A percentile compares a stretch with the other conserved stretches of the same genome.
phyloP scores from a whole-genome alignment of 2,888 invertebrate species.

The Synergus gifuensis region DNA sequence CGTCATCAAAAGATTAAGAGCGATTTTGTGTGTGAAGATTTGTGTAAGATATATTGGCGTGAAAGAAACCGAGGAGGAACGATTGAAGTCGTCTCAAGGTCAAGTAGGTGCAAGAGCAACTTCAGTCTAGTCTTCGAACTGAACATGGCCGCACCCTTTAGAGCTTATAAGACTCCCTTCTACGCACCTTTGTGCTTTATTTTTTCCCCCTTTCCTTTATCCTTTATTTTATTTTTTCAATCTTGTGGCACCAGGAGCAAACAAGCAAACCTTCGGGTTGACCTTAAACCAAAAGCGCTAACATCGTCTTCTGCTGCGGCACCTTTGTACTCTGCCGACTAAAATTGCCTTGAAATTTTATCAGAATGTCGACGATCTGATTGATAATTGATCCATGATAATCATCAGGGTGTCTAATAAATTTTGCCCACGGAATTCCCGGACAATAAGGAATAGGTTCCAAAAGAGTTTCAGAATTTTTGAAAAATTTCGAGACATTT shows the following conservation, averaged over 20 bases:
- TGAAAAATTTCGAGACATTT: too few species aligned
- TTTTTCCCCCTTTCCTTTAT: conserved; percentile 45
- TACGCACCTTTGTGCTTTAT: conserved; percentile 53
- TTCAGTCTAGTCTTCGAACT: conserved; percentile 68
- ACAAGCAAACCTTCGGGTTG: conserved; percentile 23
- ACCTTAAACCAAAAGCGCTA: neutral
- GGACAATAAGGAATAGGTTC: too few species aligned
- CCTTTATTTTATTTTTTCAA: conserved; percentile 12
- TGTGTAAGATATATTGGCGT: conserved; percentile 63
- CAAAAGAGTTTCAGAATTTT: too few species aligned
- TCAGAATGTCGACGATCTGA: conserved; percentile 23
- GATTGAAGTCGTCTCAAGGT: conserved; percentile 72
- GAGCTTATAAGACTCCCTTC: conserved; percentile 69
- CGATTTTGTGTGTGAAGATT: conserved; percentile 63
- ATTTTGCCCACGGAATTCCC: neutral
- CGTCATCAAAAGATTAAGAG: conserved; percentile 46
- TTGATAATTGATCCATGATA: conserved; percentile 27
- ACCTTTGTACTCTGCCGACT: conserved; percentile 21
- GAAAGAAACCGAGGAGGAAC: conserved; percentile 58
- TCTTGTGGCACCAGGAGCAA: conserved; percentile 25
- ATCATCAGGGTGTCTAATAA: neutral
- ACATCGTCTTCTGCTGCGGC: conserved; percentile 10
- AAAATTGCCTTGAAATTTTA: conserved; percentile 17
- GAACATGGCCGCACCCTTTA: conserved; percentile 73
- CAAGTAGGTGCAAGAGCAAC: conserved; percentile 74